A percentile compares a stretch with the other conserved stretches of the same genome.
These are phyloP conservation scores for Phalanger gymnotis DNA, from an alignment of 2,797 vertebrate genomes.

Conservation along the genomic window DNA sequence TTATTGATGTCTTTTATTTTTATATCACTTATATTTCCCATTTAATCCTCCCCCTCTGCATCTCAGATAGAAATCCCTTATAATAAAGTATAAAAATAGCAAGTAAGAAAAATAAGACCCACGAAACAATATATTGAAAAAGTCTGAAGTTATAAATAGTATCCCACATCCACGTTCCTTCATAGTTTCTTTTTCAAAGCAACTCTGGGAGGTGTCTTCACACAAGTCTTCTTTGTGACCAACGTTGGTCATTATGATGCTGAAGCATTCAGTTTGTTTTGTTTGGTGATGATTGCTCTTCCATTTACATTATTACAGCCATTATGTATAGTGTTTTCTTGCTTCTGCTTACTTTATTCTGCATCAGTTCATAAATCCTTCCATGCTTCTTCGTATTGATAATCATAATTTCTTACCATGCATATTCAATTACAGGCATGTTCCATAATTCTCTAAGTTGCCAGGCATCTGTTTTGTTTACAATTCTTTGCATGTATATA, in stretches of 20 bases:
- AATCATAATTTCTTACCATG: not conserved
- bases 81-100: not conserved
- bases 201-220: not conserved
- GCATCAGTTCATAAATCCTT: not conserved
- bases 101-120: not conserved
- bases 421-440: not conserved
- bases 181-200: not conserved
- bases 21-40: not conserved
- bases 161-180: not conserved
- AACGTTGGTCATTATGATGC: not conserved
- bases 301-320: not conserved
- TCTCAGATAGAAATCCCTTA: not conserved
- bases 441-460: not conserved
- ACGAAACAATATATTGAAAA: not conserved
- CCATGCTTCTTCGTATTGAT: not conserved
- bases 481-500: not conserved
- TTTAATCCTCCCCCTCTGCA: not conserved
- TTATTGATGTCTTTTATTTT: not conserved
- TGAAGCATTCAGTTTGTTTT: not conserved
- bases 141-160: not conserved
- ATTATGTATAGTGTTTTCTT: not conserved
- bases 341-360: not conserved
- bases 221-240: not conserved
- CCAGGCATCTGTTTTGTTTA: not conserved
- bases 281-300: not conserved